Conservation (phyloP, 2,888 invertebrate species). For the Flabesymbios commensalis region DNA sequence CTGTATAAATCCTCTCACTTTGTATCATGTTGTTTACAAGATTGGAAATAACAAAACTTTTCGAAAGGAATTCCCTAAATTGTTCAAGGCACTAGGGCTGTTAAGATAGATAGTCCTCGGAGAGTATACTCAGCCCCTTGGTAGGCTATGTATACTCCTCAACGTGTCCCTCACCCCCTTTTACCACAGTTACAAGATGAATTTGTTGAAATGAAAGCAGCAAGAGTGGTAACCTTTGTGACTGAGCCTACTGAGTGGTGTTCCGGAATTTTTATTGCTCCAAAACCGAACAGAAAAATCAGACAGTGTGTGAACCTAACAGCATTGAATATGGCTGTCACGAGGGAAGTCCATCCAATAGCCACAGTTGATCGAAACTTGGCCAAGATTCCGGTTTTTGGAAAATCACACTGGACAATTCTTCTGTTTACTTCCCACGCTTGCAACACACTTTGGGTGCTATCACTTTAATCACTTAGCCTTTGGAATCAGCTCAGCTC, state of each 20-base stretch:
- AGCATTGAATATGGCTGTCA: conserved; percentile 9
- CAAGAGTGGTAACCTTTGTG: conserved; percentile 43
- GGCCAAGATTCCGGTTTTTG: too few species aligned
- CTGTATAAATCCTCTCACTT: neutral
- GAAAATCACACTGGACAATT: too few species aligned
- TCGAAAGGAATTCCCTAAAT: neutral
- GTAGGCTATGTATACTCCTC: conserved; percentile 40
- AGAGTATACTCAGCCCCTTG: conserved; percentile 38
- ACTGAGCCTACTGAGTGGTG: conserved; percentile 50
- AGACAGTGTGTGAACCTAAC: conserved; percentile 24
- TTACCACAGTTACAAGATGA: conserved; percentile 42
- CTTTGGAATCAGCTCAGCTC: conserved; percentile 19
- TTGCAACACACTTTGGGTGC: conserved; percentile 22
- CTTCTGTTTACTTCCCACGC: too few species aligned
- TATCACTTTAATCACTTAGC: conserved; percentile 25
- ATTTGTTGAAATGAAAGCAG: conserved; percentile 37
- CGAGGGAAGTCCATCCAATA: conserved; percentile 12
- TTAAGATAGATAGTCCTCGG: conserved; percentile 1
- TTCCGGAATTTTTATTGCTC: conserved; percentile 49
- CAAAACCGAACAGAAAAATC: conserved; percentile 30
- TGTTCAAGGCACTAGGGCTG: conserved; percentile 1
- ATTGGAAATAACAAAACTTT: neutral
- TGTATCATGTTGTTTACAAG: neutral
- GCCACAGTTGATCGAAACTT: conserved; percentile 19
- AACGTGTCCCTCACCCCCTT: conserved; percentile 48